These are phyloP conservation scores for Seira sanloemensis DNA, from an alignment of 2,888 invertebrate species.

Conservation along the genomic window DNA sequence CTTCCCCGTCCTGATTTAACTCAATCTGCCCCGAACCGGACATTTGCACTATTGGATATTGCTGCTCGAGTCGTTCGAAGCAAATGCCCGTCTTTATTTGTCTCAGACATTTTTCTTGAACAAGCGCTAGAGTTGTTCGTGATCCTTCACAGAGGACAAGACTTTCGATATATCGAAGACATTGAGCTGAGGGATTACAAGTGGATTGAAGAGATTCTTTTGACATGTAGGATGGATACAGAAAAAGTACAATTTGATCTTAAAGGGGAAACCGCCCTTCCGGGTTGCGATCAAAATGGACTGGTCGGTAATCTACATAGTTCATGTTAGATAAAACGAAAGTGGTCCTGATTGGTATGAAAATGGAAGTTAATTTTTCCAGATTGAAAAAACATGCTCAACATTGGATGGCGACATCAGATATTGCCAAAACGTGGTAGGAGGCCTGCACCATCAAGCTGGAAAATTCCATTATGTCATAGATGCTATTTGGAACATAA, in stretches of 20 bases:
- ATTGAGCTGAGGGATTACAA: conserved; percentile 51
- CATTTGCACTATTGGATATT: conserved; percentile 52
- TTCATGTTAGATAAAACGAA: background rate
- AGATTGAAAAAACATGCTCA: conserved; percentile 39
- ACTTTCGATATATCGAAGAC: conserved; percentile 53
- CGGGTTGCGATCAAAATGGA: conserved; percentile 47
- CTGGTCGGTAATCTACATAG: conserved; percentile 9
- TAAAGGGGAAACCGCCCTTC: background rate
- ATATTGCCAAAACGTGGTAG: conserved; percentile 36
- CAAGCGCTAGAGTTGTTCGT: conserved; percentile 74
- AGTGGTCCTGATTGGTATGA: background rate
- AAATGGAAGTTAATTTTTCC: background rate
- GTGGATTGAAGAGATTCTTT: conserved; percentile 59
- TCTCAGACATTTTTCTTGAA: conserved; percentile 59
- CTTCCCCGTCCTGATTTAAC: conserved; percentile 33
- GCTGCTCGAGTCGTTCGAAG: conserved; percentile 56
- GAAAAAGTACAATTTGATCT: conserved; percentile 20
- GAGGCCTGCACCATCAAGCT: conserved; percentile 29
- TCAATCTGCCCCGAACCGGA: conserved; percentile 42
- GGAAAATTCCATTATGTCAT: conserved; percentile 61
- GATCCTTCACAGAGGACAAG: conserved; percentile 63
- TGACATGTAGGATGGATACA: conserved; percentile 39
- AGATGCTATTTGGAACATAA: conserved; percentile 66
- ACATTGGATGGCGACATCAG: background rate
- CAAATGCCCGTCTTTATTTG: conserved; percentile 44